Conservation (phyloP, 2,113 vertebrate species). For the Neolamprologus fasciatus region DNA sequence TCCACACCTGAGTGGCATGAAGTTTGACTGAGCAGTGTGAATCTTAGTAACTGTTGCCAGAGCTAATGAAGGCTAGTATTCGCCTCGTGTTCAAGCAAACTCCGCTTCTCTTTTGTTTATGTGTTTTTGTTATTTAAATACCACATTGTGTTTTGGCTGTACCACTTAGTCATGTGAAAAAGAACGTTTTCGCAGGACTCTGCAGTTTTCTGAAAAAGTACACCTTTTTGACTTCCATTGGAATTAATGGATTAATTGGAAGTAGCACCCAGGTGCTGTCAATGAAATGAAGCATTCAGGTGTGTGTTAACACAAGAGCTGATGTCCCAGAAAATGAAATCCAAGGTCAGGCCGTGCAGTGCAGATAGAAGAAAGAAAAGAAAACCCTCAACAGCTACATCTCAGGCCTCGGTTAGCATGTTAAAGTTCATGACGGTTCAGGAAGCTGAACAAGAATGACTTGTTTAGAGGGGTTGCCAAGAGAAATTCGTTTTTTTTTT, state of each 20-base stretch:
- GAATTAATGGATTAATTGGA: not conserved
- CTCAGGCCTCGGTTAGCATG: not conserved
- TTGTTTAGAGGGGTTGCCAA: not conserved
- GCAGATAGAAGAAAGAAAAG: not conserved
- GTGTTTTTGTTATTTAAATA: not conserved
- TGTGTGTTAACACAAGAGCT: not conserved
- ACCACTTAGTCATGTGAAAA: not conserved
- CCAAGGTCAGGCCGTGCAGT: not conserved
- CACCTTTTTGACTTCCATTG: not conserved
- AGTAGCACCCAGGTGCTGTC: not conserved
- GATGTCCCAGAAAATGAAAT: not conserved
- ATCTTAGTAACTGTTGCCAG: not conserved
- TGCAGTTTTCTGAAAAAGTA: not conserved
- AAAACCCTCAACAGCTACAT: not conserved
- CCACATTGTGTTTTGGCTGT: not conserved
- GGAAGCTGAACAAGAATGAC: not conserved
- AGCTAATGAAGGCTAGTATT: not conserved
- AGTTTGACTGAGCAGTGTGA: not conserved
- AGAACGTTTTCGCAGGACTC: not conserved
- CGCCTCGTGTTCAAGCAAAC: not conserved
- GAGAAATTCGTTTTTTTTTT: fast-evolving
- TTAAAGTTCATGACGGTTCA: not conserved
- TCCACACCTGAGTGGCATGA: not conserved
- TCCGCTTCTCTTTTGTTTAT: not conserved
- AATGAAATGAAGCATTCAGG: not conserved